Conservation (phyloP, 2,113 vertebrate genomes). For the Bos javanicus region DNA sequence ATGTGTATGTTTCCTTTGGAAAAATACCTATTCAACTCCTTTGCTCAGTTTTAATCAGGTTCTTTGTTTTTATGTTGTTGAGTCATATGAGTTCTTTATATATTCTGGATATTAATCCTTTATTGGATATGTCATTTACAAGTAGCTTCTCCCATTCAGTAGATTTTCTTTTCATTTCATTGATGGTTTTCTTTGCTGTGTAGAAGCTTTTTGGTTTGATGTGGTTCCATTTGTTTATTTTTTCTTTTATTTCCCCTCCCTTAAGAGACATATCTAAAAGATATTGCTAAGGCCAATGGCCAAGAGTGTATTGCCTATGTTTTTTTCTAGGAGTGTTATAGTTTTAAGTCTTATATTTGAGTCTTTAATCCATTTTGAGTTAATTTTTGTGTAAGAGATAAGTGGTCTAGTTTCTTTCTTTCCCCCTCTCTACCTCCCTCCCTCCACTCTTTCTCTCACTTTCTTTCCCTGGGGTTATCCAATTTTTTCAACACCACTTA, state of each 20-base stretch:
- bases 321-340: neutral
- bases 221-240: neutral
- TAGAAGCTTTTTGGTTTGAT: neutral
- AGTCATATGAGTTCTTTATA: neutral
- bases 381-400: neutral
- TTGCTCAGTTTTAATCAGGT: neutral
- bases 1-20: neutral
- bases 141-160: neutral
- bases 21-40: neutral
- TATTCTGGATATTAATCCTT: neutral
- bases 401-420: neutral
- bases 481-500: neutral
- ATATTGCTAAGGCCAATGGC: neutral
- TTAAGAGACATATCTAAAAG: neutral
- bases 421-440: neutral
- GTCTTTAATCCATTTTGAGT: neutral
- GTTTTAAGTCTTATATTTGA: neutral
- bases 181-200: neutral
- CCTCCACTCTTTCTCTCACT: neutral
- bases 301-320: neutral
- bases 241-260: neutral
- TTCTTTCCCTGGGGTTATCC: neutral
- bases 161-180: neutral
- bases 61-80: neutral
- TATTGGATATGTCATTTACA: neutral